These are phyloP conservation scores for Tolmerus cingulatus DNA, from an alignment of 2,888 invertebrate species.

Conservation along the genomic window DNA sequence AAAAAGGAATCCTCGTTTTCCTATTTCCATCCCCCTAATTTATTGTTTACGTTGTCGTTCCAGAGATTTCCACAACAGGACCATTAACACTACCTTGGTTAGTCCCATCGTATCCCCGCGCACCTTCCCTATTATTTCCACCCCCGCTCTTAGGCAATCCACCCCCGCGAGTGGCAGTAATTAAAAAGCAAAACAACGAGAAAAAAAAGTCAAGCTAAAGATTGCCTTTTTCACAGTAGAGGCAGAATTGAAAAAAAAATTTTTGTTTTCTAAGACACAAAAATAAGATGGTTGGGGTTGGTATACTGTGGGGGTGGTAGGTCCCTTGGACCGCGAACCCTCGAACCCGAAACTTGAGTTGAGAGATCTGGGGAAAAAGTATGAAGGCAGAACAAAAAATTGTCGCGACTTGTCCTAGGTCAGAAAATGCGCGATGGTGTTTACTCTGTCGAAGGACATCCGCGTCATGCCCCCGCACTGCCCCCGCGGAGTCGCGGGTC, in stretches of 20 bases:
- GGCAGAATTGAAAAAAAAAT: not conserved
- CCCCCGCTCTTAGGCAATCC: not conserved
- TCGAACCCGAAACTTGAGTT: slow-evolving; percentile 13
- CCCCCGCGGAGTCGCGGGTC: not conserved
- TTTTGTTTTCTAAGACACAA: not conserved
- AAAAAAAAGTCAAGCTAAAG: slow-evolving; percentile 31
- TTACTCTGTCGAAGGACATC: slow-evolving; percentile 36
- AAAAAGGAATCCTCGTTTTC: not conserved
- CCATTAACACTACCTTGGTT: slow-evolving; percentile 38
- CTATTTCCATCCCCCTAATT: slow-evolving; percentile 16
- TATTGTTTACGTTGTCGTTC: slow-evolving; percentile 39
- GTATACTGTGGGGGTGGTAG: not conserved
- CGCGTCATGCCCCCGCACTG: not conserved
- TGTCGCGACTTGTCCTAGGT: slow-evolving; percentile 45
- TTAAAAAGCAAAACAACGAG: slow-evolving; percentile 42
- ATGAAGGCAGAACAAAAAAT: not conserved
- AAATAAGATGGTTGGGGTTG: not conserved
- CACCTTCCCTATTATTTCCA: not conserved
- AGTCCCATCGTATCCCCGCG: not conserved
- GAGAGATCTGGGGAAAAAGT: not conserved
- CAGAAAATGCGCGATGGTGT: slow-evolving; percentile 20
- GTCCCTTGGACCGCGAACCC: not conserved
- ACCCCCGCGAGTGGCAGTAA: slow-evolving; percentile 33
- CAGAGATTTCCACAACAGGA: slow-evolving; percentile 40
- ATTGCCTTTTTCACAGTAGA: slow-evolving; percentile 12